These are phyloP conservation scores for Zygogramma bicolorata DNA, from an alignment of 2,888 invertebrate species.

Conservation along the genomic window DNA sequence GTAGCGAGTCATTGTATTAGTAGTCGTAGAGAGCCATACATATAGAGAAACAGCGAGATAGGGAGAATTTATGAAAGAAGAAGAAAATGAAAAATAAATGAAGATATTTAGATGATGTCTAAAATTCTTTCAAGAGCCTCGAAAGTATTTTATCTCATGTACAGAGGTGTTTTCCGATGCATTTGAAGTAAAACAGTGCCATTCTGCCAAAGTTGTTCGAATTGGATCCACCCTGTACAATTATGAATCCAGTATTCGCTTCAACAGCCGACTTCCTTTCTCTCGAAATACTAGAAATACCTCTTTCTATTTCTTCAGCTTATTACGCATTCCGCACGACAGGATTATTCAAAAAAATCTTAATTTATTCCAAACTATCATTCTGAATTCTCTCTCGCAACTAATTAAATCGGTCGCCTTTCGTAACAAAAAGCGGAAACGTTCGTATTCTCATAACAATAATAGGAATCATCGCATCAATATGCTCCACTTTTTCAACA, in stretches of 20 bases:
- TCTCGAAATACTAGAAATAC: slow-evolving; percentile 27
- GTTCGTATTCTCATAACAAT: slow-evolving; percentile 50
- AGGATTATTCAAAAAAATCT: slow-evolving; percentile 31
- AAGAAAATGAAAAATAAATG: too few species aligned
- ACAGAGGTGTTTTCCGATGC: too few species aligned
- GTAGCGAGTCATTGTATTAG: too few species aligned
- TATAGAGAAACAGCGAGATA: too few species aligned
- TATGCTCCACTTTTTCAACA: slow-evolving; percentile 52
- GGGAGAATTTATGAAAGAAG: too few species aligned
- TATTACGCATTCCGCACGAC: slow-evolving; percentile 28
- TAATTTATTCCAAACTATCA: slow-evolving; percentile 33
- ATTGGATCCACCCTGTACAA: neutral
- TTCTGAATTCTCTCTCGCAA: slow-evolving; percentile 30
- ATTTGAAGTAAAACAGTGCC: too few species aligned
- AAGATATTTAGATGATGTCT: too few species aligned
- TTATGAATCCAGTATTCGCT: neutral
- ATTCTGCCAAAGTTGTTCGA: too few species aligned
- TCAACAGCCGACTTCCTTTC: slow-evolving; percentile 27
- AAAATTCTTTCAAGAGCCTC: too few species aligned
- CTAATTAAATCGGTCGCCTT: slow-evolving; percentile 46
- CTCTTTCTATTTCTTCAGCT: slow-evolving; percentile 34
- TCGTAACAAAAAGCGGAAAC: slow-evolving; percentile 52
- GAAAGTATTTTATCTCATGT: too few species aligned
- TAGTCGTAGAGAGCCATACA: too few species aligned
- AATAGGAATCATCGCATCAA: slow-evolving; percentile 45